These are phyloP conservation scores for Drosophila atripex DNA, from an alignment of 2,888 invertebrate species.

Conservation along the genomic window DNA sequence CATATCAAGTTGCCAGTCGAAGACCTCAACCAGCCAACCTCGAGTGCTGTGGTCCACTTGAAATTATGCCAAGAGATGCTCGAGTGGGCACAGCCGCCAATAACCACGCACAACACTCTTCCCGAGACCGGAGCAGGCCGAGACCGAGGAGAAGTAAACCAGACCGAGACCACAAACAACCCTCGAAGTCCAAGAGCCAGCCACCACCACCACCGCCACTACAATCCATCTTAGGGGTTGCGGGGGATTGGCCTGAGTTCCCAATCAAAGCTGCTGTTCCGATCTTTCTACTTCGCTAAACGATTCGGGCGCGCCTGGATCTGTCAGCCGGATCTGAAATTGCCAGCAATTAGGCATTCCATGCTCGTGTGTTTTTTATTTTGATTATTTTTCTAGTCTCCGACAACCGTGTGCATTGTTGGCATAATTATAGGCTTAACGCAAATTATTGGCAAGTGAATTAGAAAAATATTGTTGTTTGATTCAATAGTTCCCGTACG, in stretches of 20 bases:
- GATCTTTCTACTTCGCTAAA: conserved; percentile 74
- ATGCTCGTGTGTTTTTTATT: conserved; percentile 37
- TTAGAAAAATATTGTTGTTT: conserved; percentile 68
- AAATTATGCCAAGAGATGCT: conserved; percentile 77
- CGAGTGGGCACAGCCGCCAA: conserved; percentile 76
- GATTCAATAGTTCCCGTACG: conserved; percentile 3
- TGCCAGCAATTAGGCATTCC: conserved; percentile 72
- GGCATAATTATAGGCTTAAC: conserved; percentile 76
- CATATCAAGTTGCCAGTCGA: conserved; percentile 33
- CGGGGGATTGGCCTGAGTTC: conserved; percentile 29
- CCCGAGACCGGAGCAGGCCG: conserved; percentile 14
- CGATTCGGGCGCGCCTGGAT: conserved; percentile 50
- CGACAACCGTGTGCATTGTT: conserved; percentile 62
- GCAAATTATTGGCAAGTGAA: conserved; percentile 75
- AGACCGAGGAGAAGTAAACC: conserved; percentile 7
- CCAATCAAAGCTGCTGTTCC: conserved; percentile 66
- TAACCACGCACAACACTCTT: conserved; percentile 72
- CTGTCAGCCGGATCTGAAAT: conserved; percentile 66
- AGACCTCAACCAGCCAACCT: conserved; percentile 45
- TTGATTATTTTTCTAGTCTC: conserved; percentile 27
- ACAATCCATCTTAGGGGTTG: conserved; percentile 51
- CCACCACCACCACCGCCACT: conserved; percentile 13
- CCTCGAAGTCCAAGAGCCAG: conserved; percentile 54
- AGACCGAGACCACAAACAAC: conserved; percentile 65
- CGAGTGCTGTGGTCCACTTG: conserved; percentile 75